Evolutionary conservation across 2,888 invertebrate genomes (phyloP).

Genomic region (Cataglyphis cursor): DNA sequence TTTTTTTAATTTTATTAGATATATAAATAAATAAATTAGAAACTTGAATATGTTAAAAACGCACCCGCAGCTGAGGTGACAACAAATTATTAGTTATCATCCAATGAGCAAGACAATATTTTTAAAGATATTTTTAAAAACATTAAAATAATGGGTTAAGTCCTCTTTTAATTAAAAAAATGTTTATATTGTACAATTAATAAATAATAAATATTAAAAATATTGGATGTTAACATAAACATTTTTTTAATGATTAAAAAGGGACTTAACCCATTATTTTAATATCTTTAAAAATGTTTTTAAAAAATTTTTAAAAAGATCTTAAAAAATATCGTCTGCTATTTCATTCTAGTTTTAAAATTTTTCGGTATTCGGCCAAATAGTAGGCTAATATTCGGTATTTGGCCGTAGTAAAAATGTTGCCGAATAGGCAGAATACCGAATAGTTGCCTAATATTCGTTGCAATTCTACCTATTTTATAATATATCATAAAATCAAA

Average conservation of each 20-base stretch:
- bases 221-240: too few relatives aligned
- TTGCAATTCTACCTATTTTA: neutral
- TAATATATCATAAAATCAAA: neutral
- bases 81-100: neutral
- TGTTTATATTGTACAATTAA: too few relatives aligned
- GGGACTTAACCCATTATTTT: too few relatives aligned
- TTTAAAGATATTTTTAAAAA: too few relatives aligned
- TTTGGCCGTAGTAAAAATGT: neutral
- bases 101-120: too few relatives aligned
- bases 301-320: too few relatives aligned
- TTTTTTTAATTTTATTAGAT: neutral
- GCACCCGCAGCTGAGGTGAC: neutral
- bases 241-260: neutral
- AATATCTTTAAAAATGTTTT: too few relatives aligned
- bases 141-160: too few relatives aligned
- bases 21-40: neutral
- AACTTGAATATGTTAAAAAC: neutral
- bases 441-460: neutral
- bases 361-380: neutral
- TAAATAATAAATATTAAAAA: too few relatives aligned
- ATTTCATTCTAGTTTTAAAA: neutral
- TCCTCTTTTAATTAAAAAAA: too few relatives aligned
- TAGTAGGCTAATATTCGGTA: neutral
- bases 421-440: neutral
- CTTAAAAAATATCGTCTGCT: neutral